Evolutionary conservation across 2,888 invertebrate species (phyloP).

Genomic region (Venusia cambrica): DNA sequence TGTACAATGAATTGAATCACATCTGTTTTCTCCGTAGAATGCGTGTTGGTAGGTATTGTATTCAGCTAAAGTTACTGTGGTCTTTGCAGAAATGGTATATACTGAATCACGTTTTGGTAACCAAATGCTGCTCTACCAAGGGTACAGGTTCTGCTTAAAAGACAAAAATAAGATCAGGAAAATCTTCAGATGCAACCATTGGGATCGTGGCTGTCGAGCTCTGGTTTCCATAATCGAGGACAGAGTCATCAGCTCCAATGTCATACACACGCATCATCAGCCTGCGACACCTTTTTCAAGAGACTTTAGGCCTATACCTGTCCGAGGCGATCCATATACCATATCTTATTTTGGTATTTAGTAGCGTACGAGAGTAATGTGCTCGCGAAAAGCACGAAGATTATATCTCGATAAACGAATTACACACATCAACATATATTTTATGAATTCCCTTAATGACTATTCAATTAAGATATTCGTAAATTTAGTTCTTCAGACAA

Average conservation of each 20-base stretch:
- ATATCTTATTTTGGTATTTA: not conserved
- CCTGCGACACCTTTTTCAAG: not conserved
- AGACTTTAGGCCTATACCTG: conserved; percentile 1
- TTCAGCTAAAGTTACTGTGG: too few relatives aligned
- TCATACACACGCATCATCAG: conserved; percentile 18
- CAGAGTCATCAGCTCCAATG: conserved; percentile 26
- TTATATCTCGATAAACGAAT: too few relatives aligned
- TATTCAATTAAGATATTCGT: too few relatives aligned
- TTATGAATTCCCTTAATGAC: too few relatives aligned
- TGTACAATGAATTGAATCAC: too few relatives aligned
- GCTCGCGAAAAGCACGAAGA: too few relatives aligned
- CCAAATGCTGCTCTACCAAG: conserved; percentile 29
- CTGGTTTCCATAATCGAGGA: conserved; percentile 30
- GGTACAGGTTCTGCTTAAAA: conserved; percentile 41
- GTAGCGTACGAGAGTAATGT: too few relatives aligned
- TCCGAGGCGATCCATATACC: not conserved
- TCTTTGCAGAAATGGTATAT: conserved; percentile 23
- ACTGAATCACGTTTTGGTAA: conserved; percentile 33
- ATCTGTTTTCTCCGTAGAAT: too few relatives aligned
- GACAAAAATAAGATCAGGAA: conserved; percentile 36
- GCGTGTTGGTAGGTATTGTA: too few relatives aligned
- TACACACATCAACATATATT: too few relatives aligned
- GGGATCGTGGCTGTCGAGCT: conserved; percentile 41
- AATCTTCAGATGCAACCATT: conserved; percentile 37
- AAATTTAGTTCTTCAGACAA: too few relatives aligned